These are phyloP conservation scores for Hypotaenidia okinawae DNA, from an alignment of 2,797 vertebrate species.

Conservation along the genomic window DNA sequence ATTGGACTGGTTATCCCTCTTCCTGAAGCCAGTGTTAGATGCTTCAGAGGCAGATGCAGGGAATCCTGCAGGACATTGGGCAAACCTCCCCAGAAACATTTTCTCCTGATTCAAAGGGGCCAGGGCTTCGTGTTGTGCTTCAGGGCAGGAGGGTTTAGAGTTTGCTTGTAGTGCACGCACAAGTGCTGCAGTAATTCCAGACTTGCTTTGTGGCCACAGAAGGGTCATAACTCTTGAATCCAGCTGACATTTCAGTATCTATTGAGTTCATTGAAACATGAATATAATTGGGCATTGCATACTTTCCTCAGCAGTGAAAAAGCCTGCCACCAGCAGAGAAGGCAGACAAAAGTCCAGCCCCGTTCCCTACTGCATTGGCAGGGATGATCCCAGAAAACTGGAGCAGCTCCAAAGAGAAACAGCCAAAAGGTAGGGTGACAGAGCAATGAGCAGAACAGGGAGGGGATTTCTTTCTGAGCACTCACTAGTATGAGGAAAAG, in stretches of 20 bases:
- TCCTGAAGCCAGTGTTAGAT: not conserved
- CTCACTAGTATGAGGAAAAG: not conserved
- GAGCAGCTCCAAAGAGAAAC: not conserved
- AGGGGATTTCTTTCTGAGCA: not conserved
- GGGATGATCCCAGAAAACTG: not conserved
- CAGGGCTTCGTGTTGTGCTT: not conserved
- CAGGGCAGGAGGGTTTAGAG: not conserved
- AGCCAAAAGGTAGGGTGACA: not conserved
- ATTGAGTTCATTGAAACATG: not conserved
- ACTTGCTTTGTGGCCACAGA: fast-evolving
- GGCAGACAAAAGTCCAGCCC: not conserved
- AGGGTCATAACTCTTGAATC: not conserved
- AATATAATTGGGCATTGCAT: not conserved
- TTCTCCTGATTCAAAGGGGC: not conserved
- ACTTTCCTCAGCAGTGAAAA: not conserved
- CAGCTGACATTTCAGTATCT: not conserved
- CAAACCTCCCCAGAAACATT: not conserved
- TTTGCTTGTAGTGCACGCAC: not conserved
- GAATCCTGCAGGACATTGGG: not conserved
- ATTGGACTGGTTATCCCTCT: not conserved
- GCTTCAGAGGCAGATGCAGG: not conserved
- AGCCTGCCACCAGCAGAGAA: not conserved
- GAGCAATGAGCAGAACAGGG: not conserved
- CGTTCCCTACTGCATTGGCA: not conserved
- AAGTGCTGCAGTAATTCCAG: not conserved